Evolutionary conservation across 1,140 invertebrate genomes (phyloP), one percentile per base, ranked within the genome.

Genomic region (Dryas iulia): DNA sequence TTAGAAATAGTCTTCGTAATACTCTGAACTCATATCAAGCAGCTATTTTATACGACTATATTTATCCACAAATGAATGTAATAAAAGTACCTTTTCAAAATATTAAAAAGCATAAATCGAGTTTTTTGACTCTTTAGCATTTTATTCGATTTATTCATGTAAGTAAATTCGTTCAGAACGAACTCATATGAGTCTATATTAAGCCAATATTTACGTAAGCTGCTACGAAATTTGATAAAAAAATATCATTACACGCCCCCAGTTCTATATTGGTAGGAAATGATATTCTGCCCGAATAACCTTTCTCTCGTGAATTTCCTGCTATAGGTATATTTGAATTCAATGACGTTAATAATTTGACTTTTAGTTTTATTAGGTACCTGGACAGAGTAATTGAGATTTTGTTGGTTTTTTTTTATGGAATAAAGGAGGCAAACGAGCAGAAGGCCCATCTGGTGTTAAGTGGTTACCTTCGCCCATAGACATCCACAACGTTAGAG

Each of bases 211-310:
- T 39, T 59, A n/a, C 23, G 33, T 39, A 35, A 35, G 18, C 11
- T 39, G 35, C 58, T 6, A 35, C 58, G 58, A 39, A 25, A 59
- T 39, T 59, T 33, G 23, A 59, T 59, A 39, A 59, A 31, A 59
- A 59, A 59, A 59, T 59, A 59, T 59, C 58, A 18, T 59, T 39
- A 59, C 8, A 24, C 31, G 12, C 12, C 58, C 58, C 31, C 58
- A 23, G 25, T 35, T 59, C 58, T 2, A 59, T 28, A 39, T 59
- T 61, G 59, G 33, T 33, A 47, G 59, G 59, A 61, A 52, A 61
- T 61, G 12, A 52, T 61, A 61, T 47, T 18, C 23, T 25, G 12
- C 33, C 10, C 14, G 23, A 61, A 61, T 26, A 39, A 60, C 23
- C 23, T n/a, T 60, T 26, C 31, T 39, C 39, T 47, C 30, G 18